phyloP scores from a whole-genome alignment of 2,113 vertebrate genomes.

The Struthio camelus region DNA sequence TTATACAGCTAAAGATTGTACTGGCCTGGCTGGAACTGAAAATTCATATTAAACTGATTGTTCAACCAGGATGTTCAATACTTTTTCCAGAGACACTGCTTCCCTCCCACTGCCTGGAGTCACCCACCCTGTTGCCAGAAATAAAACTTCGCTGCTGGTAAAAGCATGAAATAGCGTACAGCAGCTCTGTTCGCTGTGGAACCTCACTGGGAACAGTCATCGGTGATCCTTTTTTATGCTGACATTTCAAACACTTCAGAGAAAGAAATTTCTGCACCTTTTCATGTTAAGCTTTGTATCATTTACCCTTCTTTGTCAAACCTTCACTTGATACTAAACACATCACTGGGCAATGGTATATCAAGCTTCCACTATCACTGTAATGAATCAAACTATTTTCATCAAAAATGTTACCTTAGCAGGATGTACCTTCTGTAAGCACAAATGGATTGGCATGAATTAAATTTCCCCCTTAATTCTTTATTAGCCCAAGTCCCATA shows the following conservation, averaged over 20 bases:
- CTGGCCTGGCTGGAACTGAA: not conserved
- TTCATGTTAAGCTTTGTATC: not conserved
- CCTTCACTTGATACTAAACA: accelerated
- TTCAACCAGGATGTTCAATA: not conserved
- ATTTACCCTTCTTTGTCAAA: not conserved
- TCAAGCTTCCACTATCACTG: not conserved
- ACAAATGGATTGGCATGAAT: not conserved
- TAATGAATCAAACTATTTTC: not conserved
- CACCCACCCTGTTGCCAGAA: not conserved
- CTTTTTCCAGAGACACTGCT: not conserved
- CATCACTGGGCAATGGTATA: not conserved
- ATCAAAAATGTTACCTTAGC: not conserved
- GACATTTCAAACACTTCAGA: not conserved
- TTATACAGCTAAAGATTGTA: not conserved
- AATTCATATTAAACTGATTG: not conserved
- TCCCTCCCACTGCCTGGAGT: not conserved
- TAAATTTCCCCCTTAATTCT: not conserved
- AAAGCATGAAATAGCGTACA: not conserved
- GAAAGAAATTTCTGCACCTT: not conserved
- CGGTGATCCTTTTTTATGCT: not conserved
- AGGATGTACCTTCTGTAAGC: not conserved
- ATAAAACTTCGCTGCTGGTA: not conserved
- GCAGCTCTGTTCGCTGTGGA: not conserved
- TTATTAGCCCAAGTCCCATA: not conserved
- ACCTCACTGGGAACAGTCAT: not conserved